phyloP scores from a whole-genome alignment of 1,140 invertebrate genomes.

The Plutomurus gul region DNA sequence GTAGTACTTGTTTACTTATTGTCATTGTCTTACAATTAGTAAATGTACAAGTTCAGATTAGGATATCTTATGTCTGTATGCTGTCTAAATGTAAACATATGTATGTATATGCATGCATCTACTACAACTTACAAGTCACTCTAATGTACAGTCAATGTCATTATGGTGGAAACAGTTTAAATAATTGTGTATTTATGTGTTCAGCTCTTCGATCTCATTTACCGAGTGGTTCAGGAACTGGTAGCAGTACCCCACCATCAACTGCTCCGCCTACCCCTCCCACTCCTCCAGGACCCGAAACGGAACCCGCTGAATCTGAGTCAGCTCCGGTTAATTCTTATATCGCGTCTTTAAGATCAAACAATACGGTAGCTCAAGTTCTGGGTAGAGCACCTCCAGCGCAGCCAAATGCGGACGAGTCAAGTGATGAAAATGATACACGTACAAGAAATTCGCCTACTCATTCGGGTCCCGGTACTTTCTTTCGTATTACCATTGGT shows the following conservation, averaged over 20 bases:
- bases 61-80: too few species aligned
- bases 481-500: slow-evolving; percentile 33
- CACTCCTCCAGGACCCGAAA: background rate
- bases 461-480: background rate
- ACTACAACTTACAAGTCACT: too few species aligned
- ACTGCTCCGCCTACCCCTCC: background rate
- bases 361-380: background rate
- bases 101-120: too few species aligned
- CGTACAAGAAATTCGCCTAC: background rate
- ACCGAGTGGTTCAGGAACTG: background rate
- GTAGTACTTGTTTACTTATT: too few species aligned
- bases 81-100: too few species aligned
- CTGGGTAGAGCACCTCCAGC: background rate
- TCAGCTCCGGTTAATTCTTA: background rate
- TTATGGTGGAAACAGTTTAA: background rate
- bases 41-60: too few species aligned
- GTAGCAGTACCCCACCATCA: background rate
- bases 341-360: background rate
- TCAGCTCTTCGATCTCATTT: slow-evolving; percentile 38
- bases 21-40: too few species aligned
- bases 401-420: background rate
- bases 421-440: background rate
- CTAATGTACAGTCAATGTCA: too few species aligned
- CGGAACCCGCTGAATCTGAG: background rate
- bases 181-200: too few species aligned